Evolutionary conservation across 2,888 invertebrate species (phyloP).

Genomic region (Choreutis nemorana): DNA sequence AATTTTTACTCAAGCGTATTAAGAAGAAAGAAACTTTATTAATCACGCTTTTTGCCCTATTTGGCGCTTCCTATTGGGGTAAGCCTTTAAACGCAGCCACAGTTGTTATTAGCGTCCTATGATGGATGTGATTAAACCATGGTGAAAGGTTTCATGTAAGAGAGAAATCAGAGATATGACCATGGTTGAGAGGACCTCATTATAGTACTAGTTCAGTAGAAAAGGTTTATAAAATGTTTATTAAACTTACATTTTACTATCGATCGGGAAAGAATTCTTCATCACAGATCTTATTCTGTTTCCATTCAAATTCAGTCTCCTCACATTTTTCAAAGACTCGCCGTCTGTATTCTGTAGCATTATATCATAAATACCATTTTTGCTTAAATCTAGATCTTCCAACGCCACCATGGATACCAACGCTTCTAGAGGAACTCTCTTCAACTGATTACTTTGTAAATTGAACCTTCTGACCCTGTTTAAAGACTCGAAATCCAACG

Average conservation of each 20-base stretch:
- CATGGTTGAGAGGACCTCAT: too few relatives aligned
- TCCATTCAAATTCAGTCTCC: constrained; percentile 52
- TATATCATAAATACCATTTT: constrained; percentile 47
- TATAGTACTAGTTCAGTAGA: too few relatives aligned
- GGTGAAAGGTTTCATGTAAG: too few relatives aligned
- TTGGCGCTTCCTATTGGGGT: too few relatives aligned
- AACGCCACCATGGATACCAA: constrained; percentile 39
- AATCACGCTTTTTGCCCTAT: too few relatives aligned
- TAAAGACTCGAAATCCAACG: constrained; percentile 41
- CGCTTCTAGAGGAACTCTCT: constrained; percentile 40
- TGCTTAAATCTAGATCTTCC: constrained; percentile 54
- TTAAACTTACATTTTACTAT: constrained; percentile 47
- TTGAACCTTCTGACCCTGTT: constrained; percentile 38
- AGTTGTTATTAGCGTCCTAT: too few relatives aligned
- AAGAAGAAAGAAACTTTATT: too few relatives aligned
- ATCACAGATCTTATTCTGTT: constrained; percentile 50
- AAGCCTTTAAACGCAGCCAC: too few relatives aligned
- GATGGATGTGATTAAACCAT: too few relatives aligned
- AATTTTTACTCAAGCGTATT: too few relatives aligned
- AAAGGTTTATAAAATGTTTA: not conserved
- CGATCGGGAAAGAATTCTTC: constrained; percentile 40
- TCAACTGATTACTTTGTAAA: constrained; percentile 52
- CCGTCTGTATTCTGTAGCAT: constrained; percentile 33
- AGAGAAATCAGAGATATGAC: too few relatives aligned
- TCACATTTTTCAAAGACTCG: constrained; percentile 29